These are phyloP conservation scores for Puma concolor DNA, from an alignment of 2,113 vertebrate genomes.

Conservation along the genomic window DNA sequence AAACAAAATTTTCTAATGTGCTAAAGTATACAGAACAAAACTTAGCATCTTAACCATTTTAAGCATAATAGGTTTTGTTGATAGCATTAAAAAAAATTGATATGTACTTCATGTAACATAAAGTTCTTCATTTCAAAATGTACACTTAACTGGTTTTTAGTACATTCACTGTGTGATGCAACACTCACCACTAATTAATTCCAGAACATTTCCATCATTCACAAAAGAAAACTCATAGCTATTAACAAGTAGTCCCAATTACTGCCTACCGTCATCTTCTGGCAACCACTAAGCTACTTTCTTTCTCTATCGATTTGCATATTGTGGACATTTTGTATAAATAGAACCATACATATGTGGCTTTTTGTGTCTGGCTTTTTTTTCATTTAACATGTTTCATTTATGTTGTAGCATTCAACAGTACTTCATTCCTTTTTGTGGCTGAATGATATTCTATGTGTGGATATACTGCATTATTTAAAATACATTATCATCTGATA, in stretches of 20 bases:
- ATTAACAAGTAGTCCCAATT: background rate
- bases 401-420: background rate
- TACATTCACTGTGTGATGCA: background rate
- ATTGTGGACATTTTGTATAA: background rate
- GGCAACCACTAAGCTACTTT: background rate
- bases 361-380: background rate
- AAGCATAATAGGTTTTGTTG: background rate
- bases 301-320: background rate
- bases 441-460: background rate
- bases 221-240: background rate
- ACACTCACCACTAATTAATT: background rate
- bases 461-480: background rate
- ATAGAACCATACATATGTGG: background rate
- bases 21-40: background rate
- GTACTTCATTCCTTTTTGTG: background rate
- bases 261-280: background rate
- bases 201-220: background rate
- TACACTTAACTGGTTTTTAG: background rate
- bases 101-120: background rate
- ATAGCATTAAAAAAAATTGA: background rate
- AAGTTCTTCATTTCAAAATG: slow-evolving; percentile 19
- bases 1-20: background rate
- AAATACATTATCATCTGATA: background rate
- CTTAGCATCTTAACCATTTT: background rate
- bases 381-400: background rate